Percentiles rank a stretch among this genome's conserved stretches.
Conservation (phyloP, 1,140 invertebrate species). For the Oryzaephilus surinamensis region DNA sequence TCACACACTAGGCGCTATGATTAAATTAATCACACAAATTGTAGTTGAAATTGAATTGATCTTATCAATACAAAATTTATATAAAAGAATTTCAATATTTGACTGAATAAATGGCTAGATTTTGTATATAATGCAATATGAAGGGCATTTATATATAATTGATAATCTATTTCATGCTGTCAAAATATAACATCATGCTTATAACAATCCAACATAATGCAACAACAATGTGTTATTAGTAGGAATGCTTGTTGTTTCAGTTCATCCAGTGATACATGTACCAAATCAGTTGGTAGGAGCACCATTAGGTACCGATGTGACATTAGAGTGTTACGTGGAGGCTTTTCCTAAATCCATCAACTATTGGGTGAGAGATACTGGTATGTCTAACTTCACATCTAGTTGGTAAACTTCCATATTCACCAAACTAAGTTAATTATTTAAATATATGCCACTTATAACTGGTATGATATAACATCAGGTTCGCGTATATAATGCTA, state of each 20-base stretch:
- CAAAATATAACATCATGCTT: no score
- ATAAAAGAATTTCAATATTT: neutral
- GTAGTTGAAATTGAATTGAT: neutral
- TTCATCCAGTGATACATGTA: conserved; percentile 78
- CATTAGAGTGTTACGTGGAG: conserved; percentile 80
- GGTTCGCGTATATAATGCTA: no score
- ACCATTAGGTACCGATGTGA: conserved; percentile 75
- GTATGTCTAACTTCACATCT: conserved; percentile 39
- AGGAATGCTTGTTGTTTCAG: conserved; percentile 40
- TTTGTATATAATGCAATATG: no score
- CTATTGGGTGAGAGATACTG: conserved; percentile 73
- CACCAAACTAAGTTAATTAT: conserved; percentile 19
- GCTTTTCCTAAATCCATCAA: conserved; percentile 81
- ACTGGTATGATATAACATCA: no score
- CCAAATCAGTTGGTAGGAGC: conserved; percentile 82
- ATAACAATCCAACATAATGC: no score
- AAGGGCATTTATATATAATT: no score
- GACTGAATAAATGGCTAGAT: no score
- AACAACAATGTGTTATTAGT: conserved; percentile 10
- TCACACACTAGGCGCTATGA: neutral
- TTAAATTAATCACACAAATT: neutral
- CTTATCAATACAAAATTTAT: neutral
- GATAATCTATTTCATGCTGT: no score
- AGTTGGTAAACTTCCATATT: conserved; percentile 9
- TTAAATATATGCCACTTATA: conserved; percentile 19